Percentiles rank a stretch among this genome's conserved stretches.
Conservation (phyloP, 1,140 invertebrate species). For the Zaprionus gabonicus region DNA sequence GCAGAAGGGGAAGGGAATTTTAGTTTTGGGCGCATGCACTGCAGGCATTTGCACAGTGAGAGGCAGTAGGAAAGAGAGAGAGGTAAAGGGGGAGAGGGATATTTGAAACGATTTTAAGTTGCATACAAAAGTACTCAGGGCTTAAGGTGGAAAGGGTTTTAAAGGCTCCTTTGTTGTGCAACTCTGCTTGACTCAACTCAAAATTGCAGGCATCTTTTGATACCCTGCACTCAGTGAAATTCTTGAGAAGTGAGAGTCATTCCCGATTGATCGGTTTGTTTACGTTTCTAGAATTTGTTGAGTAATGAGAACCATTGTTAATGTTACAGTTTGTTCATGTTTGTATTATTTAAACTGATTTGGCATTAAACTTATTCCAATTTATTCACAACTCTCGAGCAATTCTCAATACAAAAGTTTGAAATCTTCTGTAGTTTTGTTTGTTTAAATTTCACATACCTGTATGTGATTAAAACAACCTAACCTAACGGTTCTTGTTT, state of each 20-base stretch:
- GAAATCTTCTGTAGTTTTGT: no score
- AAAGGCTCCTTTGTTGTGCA: neutral
- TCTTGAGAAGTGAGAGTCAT: neutral
- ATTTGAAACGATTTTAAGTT: slow-evolving; percentile 1
- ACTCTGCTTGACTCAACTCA: neutral
- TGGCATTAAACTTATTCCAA: no score
- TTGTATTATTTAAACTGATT: no score
- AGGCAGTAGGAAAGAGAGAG: neutral
- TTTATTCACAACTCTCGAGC: no score
- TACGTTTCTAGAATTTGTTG: no score
- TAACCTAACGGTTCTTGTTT: no score
- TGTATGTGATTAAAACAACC: no score
- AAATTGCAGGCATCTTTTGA: neutral
- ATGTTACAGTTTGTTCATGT: no score
- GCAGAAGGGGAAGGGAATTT: slow-evolving; percentile 4
- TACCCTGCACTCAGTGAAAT: neutral
- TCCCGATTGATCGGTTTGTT: no score
- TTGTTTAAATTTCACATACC: no score
- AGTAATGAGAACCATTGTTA: no score
- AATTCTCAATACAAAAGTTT: no score
- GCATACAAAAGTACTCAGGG: neutral
- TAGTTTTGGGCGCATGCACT: slow-evolving; percentile 16
- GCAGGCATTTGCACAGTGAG: neutral
- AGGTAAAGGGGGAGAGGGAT: neutral
- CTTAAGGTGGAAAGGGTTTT: neutral